Percentiles rank a stretch among this genome's conserved stretches.
Evolutionary conservation across 1,140 invertebrate genomes (phyloP).

Genomic region (Wasmannia auropunctata): DNA sequence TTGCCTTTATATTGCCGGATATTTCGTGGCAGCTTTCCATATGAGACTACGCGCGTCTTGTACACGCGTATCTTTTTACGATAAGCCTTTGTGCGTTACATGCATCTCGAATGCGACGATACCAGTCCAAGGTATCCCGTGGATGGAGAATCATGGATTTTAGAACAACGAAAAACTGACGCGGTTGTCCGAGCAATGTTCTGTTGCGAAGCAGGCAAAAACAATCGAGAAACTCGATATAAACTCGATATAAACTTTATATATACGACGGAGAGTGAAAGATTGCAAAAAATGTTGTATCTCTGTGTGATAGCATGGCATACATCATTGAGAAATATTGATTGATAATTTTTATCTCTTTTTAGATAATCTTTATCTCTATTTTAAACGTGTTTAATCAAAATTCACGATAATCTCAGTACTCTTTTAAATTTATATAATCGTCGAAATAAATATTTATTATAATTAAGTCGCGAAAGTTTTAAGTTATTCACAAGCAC

Average conservation of each 20-base stretch:
- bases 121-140: neutral
- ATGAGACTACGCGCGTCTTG: conserved; percentile 2
- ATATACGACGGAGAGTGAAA: neutral
- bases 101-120: neutral
- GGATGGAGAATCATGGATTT: neutral
- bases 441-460: neutral
- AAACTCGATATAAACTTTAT: too few species aligned
- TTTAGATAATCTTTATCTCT: neutral
- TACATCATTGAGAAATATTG: neutral
- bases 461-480: too few species aligned
- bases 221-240: neutral
- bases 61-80: conserved; percentile 48
- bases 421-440: neutral
- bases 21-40: conserved; percentile 33
- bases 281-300: neutral
- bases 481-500: too few species aligned
- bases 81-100: conserved; percentile 31
- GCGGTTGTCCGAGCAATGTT: neutral
- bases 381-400: neutral
- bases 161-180: neutral
- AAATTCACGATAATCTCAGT: neutral
- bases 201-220: neutral
- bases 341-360: neutral
- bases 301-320: neutral
- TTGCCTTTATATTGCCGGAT: conserved; percentile 1